phyloP scores from a whole-genome alignment of 2,888 invertebrate genomes.

The Entomobrya proxima region DNA sequence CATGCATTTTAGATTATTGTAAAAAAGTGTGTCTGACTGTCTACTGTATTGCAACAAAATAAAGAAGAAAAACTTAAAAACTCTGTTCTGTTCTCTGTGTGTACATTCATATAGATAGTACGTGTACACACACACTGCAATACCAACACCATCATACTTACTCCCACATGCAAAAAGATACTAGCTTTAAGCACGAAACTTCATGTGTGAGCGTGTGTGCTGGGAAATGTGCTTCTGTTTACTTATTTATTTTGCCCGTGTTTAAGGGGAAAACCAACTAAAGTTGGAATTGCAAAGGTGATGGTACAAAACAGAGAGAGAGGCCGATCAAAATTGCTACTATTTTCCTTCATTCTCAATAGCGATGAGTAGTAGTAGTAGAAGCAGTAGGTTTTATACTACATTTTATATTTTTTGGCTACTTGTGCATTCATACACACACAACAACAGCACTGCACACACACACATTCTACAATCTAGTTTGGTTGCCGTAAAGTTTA shows the following conservation, averaged over 20 bases:
- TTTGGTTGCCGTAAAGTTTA: slow-evolving; percentile 44
- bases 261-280: slow-evolving; percentile 51
- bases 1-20: slow-evolving; percentile 21
- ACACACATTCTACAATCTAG: not conserved
- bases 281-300: slow-evolving; percentile 62
- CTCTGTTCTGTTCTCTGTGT: no score
- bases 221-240: slow-evolving; percentile 27
- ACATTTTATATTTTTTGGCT: not conserved
- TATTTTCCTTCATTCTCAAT: slow-evolving; percentile 54
- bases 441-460: not conserved
- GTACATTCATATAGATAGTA: not conserved
- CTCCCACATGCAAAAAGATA: slow-evolving; percentile 47
- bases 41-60: slow-evolving; percentile 1
- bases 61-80: no score
- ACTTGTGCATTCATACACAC: not conserved
- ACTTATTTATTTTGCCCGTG: slow-evolving; percentile 55
- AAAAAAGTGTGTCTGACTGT: slow-evolving; percentile 31
- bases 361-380: slow-evolving; percentile 21
- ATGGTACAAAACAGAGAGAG: not conserved
- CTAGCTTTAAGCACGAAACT: slow-evolving; percentile 41
- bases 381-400: not conserved
- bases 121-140: not conserved
- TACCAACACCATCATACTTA: not conserved
- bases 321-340: slow-evolving; percentile 55
- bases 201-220: not conserved